Base-by-base conservation (phyloP, 2,888 invertebrate species). In the Himalopsyche japonica region DNA sequence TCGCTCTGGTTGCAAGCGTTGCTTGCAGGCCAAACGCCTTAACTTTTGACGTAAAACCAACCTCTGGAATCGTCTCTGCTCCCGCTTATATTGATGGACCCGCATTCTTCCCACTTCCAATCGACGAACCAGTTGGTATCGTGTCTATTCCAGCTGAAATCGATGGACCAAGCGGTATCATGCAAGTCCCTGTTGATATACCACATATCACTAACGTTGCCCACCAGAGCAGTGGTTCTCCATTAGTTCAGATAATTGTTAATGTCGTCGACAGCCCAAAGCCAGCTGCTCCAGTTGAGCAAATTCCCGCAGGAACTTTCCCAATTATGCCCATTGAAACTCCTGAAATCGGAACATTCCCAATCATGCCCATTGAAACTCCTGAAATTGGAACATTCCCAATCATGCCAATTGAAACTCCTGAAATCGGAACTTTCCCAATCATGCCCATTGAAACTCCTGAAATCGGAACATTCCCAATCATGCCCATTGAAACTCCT, bases 201-300 rank as follows among this genome's bases (percentile, higher is more conserved):
- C 76, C 76, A 15, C 34, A 30, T 0, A 6, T 30, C 10, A 76
- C 32, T 7, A 30, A 30, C 8, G 18, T 76, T 76, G 32, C 76
- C 32, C 32, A 32, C 15, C 32, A 76, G 27, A 57, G 10, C n/a
- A 20, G 15, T 15, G 43, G 57, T 57, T 20, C 24, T 8, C 84
- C 84, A 7, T 81, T 84, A 34, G 79, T 84, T 79, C 84, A 81
- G 49, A 84, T 84, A 49, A 79, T 84, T 70, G 12, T 81, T 0
- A 84, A 84, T 64, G 64, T 84, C 43, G 48, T 24, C 32, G 81
- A 20, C 20, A 20, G 57, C 6, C 20, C 20, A 3, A 43, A 43
- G 15, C 43, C 15, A 0, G 15, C 3, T 7, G 15, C 15, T 43
- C 43, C 43, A 15, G 2, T 43, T 3, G 43, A 43, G 1, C 43